Conservation (phyloP, 92 coral and sea anemone species). For the Blastomussa wellsi region DNA sequence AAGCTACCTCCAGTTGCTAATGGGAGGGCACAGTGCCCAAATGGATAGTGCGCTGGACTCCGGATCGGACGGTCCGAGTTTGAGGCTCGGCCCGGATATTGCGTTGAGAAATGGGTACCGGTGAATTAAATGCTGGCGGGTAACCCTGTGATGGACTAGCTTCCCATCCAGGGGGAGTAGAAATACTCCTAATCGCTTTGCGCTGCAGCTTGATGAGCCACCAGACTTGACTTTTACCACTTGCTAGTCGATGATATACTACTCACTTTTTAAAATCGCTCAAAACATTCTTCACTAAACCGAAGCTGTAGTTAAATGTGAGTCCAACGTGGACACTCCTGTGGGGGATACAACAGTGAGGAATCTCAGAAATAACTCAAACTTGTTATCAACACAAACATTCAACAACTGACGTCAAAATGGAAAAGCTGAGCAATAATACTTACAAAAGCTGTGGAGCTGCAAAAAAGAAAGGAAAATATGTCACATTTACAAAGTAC, state of each 20-base stretch:
- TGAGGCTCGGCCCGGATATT: too few relatives aligned
- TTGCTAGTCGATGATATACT: background rate
- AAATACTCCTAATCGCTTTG: too few relatives aligned
- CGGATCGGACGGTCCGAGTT: too few relatives aligned
- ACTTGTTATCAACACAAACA: background rate
- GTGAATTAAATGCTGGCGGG: too few relatives aligned
- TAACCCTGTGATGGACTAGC: too few relatives aligned
- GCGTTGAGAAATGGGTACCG: too few relatives aligned
- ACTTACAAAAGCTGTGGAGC: constrained; percentile 69
- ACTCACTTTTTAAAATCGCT: constrained; percentile 60
- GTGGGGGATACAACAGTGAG: background rate
- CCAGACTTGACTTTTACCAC: too few relatives aligned
- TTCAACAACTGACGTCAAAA: background rate
- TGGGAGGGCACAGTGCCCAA: too few relatives aligned
- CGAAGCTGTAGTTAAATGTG: constrained; percentile 66
- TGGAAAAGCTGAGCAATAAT: background rate
- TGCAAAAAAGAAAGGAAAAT: constrained; percentile 17
- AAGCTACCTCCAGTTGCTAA: background rate
- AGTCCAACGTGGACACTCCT: constrained; percentile 64
- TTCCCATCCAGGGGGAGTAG: too few relatives aligned
- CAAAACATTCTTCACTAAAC: constrained; percentile 46
- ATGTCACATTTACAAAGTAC: background rate
- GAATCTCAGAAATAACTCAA: background rate
- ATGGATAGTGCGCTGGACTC: too few relatives aligned
- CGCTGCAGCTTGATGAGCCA: too few relatives aligned